Base-by-base conservation (phyloP, 2,797 vertebrate species). In the Philypnodon macrostomus region DNA sequence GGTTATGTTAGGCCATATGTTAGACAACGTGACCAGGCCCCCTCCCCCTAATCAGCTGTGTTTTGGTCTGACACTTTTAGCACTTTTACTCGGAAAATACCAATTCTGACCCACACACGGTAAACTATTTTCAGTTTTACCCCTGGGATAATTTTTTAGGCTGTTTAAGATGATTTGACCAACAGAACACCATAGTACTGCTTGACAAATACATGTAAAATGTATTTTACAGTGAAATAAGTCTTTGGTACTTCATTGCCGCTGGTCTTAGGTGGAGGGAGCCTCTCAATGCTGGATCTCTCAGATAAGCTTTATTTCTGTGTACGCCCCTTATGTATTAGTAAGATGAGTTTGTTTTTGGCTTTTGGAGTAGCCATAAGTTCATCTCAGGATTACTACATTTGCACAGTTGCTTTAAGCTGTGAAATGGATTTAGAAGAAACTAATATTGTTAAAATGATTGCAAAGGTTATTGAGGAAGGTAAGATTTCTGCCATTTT, bases 401-500 rank as follows among this genome's bases (percentile, higher is more conserved):
- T 19, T 55, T 38, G 14, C 26, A 57, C 15, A 2, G n/a, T n/a
- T n/a, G n/a, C n/a, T 1, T 9, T 37, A 8, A 18, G 5, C 15
- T 12, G 26, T 5, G 9, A 58, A 70, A 91, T 92, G 90, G 85
- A 89, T 39, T 55, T 69, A 53, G 64, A 62, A 52, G 73, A 83
- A 52, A 88, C n/a, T n/a, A n/a, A 82, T 46, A 81, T 92, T 55
- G 73, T 79, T 59, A 73, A 84, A 57, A 77, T 88, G 52, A 87
- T 91, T 68, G 88, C 86, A 3, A 88, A 85, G 65, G 76, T 87
- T 52, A 86, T 92, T 61, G 84, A 87, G 77, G 86, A 89, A 90
- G 90, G 90, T 92, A 88, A 78, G 85, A 55, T 27, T 33, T 18
- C 13, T 44, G 8, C 29, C 30, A 33, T 35, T 59, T 44, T 9